Evolutionary conservation across 1,140 invertebrate genomes (phyloP), one percentile per base, ranked within the genome.

Genomic region (Drosophila elegans): DNA sequence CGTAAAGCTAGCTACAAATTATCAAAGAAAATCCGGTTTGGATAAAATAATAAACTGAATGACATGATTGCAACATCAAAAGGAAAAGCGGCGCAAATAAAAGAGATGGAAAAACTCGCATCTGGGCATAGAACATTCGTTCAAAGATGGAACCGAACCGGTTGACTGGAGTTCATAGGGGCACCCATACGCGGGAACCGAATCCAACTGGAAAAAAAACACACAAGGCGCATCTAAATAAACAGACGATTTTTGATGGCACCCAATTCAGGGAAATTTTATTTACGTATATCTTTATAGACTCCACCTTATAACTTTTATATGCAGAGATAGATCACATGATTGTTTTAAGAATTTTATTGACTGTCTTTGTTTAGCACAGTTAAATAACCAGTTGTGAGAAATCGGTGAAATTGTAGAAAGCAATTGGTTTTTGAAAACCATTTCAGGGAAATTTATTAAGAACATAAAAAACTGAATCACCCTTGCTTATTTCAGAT

Each of bases 41-140:
- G 13, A 55, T 42, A 48, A 42, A 39, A 59, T 71, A 45, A 51
- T 52, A 32, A 76, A 75, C 54, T n/a, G 32, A 44, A 61, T 68
- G 61, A 86, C 78, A 81, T 78, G 79, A 82, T 82, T 82, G 79
- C 79, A 61, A 77, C 78, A 81, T 73, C 64, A 83, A 83, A 82
- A 68, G 49, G 74, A 72, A 78, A 73, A 72, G 62, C 74, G 56
- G 42, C 53, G 63, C 54, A 79, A 60, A 57, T 49, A 54, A 66
- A 63, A 55, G 27, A 21, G 49, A 71, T 10, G 45, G 25, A 42
- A 72, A 66, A 71, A 64, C 41, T 77, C 27, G 32, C 78, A 42
- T 51, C 55, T 45, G 62, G 52, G 44, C 62, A 59, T 42, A 76
- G 64, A 67, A 79, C 57, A 38, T 69, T 74, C 56, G 32, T 34